Percentiles rank a stretch among this genome's conserved stretches.
These are phyloP conservation scores for Holothuria leucospilota DNA, from an alignment of 53 echinoderm and acorn worm species.

Conservation along the genomic window DNA sequence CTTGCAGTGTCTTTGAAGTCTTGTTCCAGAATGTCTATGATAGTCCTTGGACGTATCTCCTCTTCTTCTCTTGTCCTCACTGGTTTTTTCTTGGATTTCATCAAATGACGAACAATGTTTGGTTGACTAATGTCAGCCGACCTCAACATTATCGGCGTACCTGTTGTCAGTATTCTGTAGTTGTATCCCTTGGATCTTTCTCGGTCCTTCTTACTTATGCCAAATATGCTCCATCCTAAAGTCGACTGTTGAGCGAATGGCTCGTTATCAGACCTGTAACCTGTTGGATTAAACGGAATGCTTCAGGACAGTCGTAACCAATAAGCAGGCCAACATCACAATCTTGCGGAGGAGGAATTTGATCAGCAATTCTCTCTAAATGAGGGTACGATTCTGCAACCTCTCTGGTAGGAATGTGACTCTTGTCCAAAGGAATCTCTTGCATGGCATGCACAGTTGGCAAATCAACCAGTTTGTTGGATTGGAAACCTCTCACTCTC, in stretches of 20 bases:
- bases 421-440: conserved; percentile 49
- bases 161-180: no score
- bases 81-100: no score
- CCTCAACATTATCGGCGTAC: no score
- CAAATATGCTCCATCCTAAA: conserved; percentile 56
- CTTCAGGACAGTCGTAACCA: conserved; percentile 54
- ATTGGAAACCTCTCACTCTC: conserved; percentile 30
- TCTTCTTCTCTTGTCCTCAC: conserved; percentile 30
- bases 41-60: conserved; percentile 51
- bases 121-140: no score
- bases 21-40: conserved; percentile 53
- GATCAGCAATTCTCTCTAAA: conserved; percentile 44
- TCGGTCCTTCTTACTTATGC: conserved; percentile 9
- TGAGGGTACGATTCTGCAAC: conserved; percentile 56
- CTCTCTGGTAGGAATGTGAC: conserved; percentile 59
- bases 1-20: conserved; percentile 51
- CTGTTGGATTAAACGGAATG: conserved; percentile 28
- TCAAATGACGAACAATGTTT: no score
- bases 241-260: conserved; percentile 52
- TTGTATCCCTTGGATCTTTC: not conserved
- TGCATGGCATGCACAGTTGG: conserved; percentile 44
- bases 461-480: not conserved
- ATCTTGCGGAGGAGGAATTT: conserved; percentile 47
- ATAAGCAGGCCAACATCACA: conserved; percentile 62
- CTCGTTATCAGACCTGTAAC: conserved; percentile 4